A percentile compares a stretch with the other conserved stretches of the same genome.
phyloP scores from a whole-genome alignment of 2,888 invertebrate species.

The Drosophila quinaria region DNA sequence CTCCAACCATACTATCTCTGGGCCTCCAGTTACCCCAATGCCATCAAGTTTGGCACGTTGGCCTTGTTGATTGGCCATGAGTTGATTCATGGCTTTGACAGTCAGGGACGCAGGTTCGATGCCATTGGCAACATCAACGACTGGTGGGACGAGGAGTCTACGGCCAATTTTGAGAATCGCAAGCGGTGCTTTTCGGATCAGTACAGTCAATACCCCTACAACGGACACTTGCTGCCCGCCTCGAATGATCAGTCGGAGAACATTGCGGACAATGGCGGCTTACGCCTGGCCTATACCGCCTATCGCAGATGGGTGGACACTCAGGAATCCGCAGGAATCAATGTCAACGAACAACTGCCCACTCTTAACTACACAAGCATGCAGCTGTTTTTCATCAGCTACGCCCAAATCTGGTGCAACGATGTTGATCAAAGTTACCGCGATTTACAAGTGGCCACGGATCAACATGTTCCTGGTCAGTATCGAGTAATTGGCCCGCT shows the following conservation, averaged over 20 bases:
- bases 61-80: constrained; percentile 81
- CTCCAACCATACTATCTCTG: constrained; percentile 80
- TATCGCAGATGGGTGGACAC: constrained; percentile 75
- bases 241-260: constrained; percentile 78
- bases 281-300: constrained; percentile 81
- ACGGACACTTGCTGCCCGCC: constrained; percentile 64
- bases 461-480: constrained; percentile 51
- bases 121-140: constrained; percentile 68
- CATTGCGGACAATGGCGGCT: constrained; percentile 84
- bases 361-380: constrained; percentile 72
- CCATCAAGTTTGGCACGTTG: constrained; percentile 79
- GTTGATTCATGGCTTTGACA: constrained; percentile 83
- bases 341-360: constrained; percentile 64
- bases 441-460: constrained; percentile 60
- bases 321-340: constrained; percentile 20
- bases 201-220: constrained; percentile 71
- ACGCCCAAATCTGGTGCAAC: constrained; percentile 83
- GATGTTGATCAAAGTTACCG: constrained; percentile 59
- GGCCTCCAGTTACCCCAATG: constrained; percentile 75
- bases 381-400: constrained; percentile 83
- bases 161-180: constrained; percentile 60
- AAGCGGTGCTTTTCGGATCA: constrained; percentile 78
- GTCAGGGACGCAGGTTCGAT: constrained; percentile 78
- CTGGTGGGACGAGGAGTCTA: constrained; percentile 82
- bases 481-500: constrained; percentile 81